These are phyloP conservation scores for Drosophila seguyi DNA, from an alignment of 1,140 invertebrate species.

Conservation along the genomic window DNA sequence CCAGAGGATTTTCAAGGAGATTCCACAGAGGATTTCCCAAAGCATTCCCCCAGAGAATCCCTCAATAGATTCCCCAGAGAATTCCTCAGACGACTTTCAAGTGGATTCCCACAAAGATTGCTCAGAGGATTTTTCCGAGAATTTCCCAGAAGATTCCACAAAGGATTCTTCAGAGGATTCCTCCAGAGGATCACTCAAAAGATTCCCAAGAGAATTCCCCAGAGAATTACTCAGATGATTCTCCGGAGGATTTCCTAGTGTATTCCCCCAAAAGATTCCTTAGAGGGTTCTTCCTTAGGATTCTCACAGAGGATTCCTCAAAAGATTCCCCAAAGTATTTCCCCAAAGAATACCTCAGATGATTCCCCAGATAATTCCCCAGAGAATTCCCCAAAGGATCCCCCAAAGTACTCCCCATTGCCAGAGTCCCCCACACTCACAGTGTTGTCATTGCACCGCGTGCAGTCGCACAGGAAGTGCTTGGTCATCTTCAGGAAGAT, in stretches of 20 bases:
- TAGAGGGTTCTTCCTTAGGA: neutral
- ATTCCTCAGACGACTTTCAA: no score
- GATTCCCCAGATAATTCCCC: neutral
- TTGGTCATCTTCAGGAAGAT: constrained; percentile 90
- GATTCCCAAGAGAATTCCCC: neutral
- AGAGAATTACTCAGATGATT: neutral
- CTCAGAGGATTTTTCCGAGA: neutral
- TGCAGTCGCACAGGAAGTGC: constrained; percentile 90
- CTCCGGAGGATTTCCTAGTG: no score
- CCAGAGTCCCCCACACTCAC: constrained; percentile 74
- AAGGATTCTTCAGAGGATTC: neutral
- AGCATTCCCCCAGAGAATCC: no score
- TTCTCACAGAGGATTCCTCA: neutral
- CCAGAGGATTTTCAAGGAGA: no score
- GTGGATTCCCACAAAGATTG: neutral
- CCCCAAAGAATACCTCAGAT: neutral
- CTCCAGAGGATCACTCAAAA: no score
- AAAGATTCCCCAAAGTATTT: neutral
- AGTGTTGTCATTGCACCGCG: constrained; percentile 89
- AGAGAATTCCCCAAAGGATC: neutral
- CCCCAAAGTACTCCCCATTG: neutral
- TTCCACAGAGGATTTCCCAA: neutral
- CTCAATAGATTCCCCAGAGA: neutral
- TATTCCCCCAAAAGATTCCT: no score
- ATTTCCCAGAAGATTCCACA: neutral